Evolutionary conservation across 2,888 invertebrate species (phyloP), one percentile per base, ranked within the genome.

Genomic region (Scotopteryx bipunctaria): DNA sequence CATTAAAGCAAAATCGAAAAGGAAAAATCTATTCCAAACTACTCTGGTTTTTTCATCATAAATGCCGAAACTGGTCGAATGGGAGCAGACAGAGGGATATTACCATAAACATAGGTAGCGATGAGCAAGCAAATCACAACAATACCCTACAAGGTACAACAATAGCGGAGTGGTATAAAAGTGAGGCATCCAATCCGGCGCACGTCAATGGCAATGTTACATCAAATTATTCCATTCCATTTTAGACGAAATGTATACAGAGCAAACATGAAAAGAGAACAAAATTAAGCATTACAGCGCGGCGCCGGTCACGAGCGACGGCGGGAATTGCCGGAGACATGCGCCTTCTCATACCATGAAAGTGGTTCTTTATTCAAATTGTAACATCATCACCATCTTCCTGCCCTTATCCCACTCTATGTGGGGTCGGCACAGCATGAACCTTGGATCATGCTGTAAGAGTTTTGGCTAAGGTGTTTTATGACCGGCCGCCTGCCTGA

Each of bases 261-360:
- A 87, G 80, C 83, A 85, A 88, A 87, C 87, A 87, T 87, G 86
- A 84, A 86, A 86, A 86, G 85, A 85, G 87, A 86, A 83, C 83
- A 80, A 86, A 86, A 86, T 87, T 84, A 87, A 83, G 83, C 80
- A 79, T 83, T 79, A 80, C 66, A 62, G 59, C 36, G 61, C 55
- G 55, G 53, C 57, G 48, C 63, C 55, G 76, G 70, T 0, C 41
- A 70, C 6, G 14, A 48, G 78, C 66, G 71, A 41, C 0, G 49
- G 73, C 32, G 49, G 29, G n/a, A n/a, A n/a, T n/a, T n/a, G n/a
- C n/a, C n/a, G n/a, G n/a, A n/a, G n/a, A n/a, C n/a, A n/a, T n/a
- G n/a, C n/a, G n/a, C n/a, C n/a, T n/a, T n/a, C n/a, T n/a, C n/a
- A n/a, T n/a, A n/a, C n/a, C n/a, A n/a, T n/a, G n/a, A n/a, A n/a